phyloP scores from a whole-genome alignment of 2,797 vertebrate species.

The Cryptoblepharus egeriae region DNA sequence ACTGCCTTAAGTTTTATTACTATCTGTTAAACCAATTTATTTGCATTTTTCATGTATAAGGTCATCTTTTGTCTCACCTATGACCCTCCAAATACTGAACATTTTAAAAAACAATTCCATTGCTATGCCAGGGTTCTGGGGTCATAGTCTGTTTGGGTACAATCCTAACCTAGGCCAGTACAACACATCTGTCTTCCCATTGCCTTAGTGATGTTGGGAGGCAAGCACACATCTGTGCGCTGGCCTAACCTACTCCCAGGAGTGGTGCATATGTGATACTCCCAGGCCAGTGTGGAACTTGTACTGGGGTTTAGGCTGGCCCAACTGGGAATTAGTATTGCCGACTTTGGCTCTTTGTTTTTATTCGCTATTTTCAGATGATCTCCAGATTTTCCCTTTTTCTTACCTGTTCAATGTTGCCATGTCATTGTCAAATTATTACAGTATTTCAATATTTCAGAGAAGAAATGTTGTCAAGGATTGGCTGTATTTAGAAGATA shows the following conservation, averaged over 20 bases:
- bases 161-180: no score
- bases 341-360: not conserved
- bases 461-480: conserved; percentile 11
- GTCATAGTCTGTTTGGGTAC: no score
- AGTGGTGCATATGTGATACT: no score
- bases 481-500: conserved; percentile 12
- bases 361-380: not conserved
- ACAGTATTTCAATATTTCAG: not conserved
- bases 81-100: not conserved
- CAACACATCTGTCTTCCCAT: no score
- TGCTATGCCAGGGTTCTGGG: not conserved
- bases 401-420: not conserved
- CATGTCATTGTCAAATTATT: not conserved
- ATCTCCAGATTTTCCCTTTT: not conserved
- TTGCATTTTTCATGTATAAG: not conserved
- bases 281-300: no score
- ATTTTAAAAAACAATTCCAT: not conserved
- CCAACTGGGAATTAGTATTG: no score
- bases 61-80: not conserved
- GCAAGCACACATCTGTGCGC: no score
- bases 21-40: not conserved
- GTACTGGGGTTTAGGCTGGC: no score
- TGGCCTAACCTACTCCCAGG: no score
- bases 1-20: not conserved
- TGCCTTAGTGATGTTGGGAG: no score